Evolutionary conservation across 2,113 vertebrate genomes (phyloP).

Genomic region (Misgurnus anguillicaudatus): DNA sequence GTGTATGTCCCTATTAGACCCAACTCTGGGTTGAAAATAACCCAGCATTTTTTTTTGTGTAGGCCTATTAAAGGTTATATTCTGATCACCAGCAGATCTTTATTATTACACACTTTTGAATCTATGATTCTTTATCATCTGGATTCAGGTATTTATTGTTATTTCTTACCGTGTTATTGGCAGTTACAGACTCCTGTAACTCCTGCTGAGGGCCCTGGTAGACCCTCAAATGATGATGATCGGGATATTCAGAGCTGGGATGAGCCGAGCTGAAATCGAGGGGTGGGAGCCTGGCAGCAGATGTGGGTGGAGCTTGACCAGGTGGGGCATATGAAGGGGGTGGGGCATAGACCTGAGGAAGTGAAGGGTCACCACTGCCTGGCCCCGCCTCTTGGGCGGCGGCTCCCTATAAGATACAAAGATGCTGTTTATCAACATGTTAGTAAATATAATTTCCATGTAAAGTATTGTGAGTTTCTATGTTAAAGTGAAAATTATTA

Average conservation of each 20-base stretch:
- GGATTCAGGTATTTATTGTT: neutral
- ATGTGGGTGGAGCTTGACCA: conserved; percentile 69
- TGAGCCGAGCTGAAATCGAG: conserved; percentile 74
- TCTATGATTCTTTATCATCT: neutral
- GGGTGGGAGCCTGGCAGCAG: conserved; percentile 68
- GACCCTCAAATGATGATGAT: conserved; percentile 75
- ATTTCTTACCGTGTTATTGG: conserved; percentile 69
- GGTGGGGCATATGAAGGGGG: conserved; percentile 75
- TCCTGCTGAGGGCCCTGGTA: conserved; percentile 76
- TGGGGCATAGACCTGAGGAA: conserved; percentile 75
- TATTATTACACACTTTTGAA: neutral
- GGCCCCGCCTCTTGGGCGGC: conserved; percentile 73
- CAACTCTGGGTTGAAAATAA: too few relatives aligned
- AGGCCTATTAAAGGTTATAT: too few relatives aligned
- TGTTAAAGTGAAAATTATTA: neutral
- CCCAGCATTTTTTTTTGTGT: too few relatives aligned
- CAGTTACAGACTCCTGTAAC: conserved; percentile 63
- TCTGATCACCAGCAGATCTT: neutral
- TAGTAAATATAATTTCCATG: neutral
- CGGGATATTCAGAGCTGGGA: conserved; percentile 68
- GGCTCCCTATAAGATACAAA: conserved; percentile 65
- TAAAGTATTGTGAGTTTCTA: neutral
- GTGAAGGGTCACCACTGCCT: conserved; percentile 69
- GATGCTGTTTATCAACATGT: neutral
- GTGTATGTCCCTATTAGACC: too few relatives aligned